Base-by-base conservation (phyloP, 2,888 invertebrate genomes). In the Choreutis nemorana region DNA sequence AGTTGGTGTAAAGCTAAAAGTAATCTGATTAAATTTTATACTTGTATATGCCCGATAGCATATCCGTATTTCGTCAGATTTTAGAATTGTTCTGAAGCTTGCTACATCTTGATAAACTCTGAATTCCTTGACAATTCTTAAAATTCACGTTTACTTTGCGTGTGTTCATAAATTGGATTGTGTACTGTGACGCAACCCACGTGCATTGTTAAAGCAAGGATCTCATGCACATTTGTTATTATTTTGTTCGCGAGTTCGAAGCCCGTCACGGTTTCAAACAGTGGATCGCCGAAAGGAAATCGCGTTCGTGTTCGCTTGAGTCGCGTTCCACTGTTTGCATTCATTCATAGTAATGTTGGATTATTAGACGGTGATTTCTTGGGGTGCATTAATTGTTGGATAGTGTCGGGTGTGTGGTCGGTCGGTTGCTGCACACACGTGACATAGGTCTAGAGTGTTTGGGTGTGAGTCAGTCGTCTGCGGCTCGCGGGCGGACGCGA, bases 141-240 rank as follows among this genome's bases (percentile, higher is more conserved):
- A 48, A 52, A 55, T 44, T 42, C 51, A 54, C 35, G 45, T 51
- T 36, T 41, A 42, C 49, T 37, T 44, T 41, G 35, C 45, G 50
- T 55, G 60, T 61, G 53, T 48, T 48, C 57, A 57, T 31, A 39
- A 50, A 55, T 50, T 57, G 50, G 40, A 44, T 55, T 44, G 47
- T 12, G 47, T 55, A 56, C 49, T 57, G 62, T 72, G 73, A 73
- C 70, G 70, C 73, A 72, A 73, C 73, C 77, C 78, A 78, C 78
- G 78, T 78, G 79, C 64, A 53, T 59, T 66, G 5, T 50, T 66
- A 65, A 63, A 68, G 56, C 60, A 53, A 73, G 66, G 55, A 75
- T 73, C 73, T 73, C 81, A 81, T 81, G 83, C 83, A 82, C 82
- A 82, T 83, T 84, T 85, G 85, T 85, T 85, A 81, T 85, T 85